Conservation (phyloP, 2,797 vertebrate species). For the Ceyx erithaca region DNA sequence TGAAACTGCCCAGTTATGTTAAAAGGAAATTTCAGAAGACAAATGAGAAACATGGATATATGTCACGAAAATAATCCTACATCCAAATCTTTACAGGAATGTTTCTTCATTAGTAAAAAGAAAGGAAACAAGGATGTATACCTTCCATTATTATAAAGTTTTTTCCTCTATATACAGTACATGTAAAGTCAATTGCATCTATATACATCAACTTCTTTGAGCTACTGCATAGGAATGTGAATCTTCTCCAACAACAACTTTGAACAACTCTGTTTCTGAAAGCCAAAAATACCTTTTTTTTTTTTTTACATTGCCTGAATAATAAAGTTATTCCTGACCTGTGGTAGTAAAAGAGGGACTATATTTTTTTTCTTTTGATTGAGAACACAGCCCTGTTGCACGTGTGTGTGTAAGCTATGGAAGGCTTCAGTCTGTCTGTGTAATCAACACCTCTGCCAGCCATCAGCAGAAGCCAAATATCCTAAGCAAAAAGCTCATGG, state of each 20-base stretch:
- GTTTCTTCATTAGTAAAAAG: neutral
- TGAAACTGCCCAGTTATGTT: neutral
- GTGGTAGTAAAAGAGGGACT: neutral
- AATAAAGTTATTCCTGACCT: neutral
- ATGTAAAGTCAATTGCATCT: neutral
- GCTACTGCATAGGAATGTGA: neutral
- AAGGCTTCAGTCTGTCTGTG: neutral
- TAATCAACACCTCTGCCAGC: neutral
- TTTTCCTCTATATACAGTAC: neutral
- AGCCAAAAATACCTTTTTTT: neutral
- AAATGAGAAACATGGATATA: neutral
- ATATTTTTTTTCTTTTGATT: neutral
- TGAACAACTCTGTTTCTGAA: neutral
- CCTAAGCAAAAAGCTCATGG: neutral
- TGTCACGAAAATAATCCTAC: neutral
- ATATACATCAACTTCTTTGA: neutral
- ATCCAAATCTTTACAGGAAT: neutral
- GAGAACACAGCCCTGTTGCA: no score
- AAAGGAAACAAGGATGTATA: neutral
- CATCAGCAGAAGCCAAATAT: neutral
- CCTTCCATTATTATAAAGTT: neutral
- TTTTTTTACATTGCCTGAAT: neutral
- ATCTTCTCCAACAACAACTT: neutral
- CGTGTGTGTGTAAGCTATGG: fast-evolving
- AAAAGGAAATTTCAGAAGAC: neutral